These are phyloP conservation scores for Rachycentron canadum DNA, from an alignment of 2,797 vertebrate species.

Conservation along the genomic window DNA sequence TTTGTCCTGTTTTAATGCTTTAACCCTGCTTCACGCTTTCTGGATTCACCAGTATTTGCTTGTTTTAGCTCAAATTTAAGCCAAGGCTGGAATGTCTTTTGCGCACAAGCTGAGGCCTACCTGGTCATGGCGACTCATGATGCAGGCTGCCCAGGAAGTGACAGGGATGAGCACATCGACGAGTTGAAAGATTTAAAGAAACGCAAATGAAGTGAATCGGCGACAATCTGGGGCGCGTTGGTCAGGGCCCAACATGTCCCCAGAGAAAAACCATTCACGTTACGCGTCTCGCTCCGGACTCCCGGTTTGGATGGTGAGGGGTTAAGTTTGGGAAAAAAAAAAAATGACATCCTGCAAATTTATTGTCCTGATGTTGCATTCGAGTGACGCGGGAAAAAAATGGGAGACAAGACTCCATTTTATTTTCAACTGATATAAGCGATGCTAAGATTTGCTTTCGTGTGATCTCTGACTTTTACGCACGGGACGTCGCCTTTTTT, in stretches of 20 bases:
- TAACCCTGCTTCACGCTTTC: too few species aligned
- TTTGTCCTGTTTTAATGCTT: background rate
- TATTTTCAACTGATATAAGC: slow-evolving; percentile 8
- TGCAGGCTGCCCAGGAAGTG: slow-evolving; percentile 17
- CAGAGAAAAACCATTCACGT: background rate
- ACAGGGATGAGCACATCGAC: background rate
- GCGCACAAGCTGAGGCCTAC: slow-evolving; percentile 39
- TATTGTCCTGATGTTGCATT: slow-evolving; percentile 66
- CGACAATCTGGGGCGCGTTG: background rate
- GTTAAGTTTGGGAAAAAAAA: slow-evolving; percentile 65
- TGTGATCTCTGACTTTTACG: slow-evolving; percentile 14
- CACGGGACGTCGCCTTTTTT: background rate
- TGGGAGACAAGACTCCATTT: background rate
- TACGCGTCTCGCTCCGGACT: slow-evolving; percentile 27
- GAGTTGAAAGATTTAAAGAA: slow-evolving; percentile 13
- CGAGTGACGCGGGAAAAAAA: slow-evolving; percentile 13
- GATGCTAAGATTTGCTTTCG: background rate
- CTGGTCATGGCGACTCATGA: slow-evolving; percentile 37
- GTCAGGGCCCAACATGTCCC: background rate
- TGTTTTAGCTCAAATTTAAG: background rate
- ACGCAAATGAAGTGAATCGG: background rate
- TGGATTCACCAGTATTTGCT: background rate
- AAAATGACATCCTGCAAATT: slow-evolving; percentile 31
- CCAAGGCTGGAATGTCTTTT: background rate
- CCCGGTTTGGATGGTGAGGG: slow-evolving; percentile 51